A percentile compares a stretch with the other conserved stretches of the same genome.
Conservation (phyloP, 2,113 vertebrate species). For the Phocoena sinus region DNA sequence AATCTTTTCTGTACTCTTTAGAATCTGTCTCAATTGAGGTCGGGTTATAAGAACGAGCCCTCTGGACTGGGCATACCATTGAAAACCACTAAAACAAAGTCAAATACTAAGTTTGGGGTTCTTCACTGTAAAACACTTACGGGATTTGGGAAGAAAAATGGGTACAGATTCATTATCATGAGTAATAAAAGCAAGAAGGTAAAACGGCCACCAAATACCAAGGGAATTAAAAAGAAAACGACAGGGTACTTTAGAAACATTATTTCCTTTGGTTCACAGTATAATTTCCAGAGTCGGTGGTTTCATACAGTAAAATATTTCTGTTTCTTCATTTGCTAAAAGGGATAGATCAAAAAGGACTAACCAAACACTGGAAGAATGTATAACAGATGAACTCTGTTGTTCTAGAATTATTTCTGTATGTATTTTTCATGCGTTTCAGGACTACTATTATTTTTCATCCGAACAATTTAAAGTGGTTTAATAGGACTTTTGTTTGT, state of each 20-base stretch:
- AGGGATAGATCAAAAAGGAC: neutral
- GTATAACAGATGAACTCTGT: neutral
- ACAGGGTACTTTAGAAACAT: neutral
- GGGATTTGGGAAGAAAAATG: neutral
- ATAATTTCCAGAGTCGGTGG: neutral
- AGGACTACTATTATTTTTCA: neutral
- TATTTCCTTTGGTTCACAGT: neutral
- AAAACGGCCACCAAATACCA: neutral
- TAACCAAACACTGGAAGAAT: neutral
- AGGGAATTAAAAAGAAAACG: neutral
- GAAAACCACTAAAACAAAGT: constrained; percentile 16
- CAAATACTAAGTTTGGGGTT: constrained; percentile 11
- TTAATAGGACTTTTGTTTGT: neutral
- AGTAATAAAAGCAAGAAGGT: neutral
- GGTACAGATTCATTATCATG: neutral
- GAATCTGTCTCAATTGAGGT: neutral
- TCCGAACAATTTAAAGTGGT: neutral
- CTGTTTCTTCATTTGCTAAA: neutral
- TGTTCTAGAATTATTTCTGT: neutral
- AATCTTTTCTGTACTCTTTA: neutral
- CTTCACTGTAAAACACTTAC: constrained; percentile 1
- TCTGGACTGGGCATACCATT: neutral
- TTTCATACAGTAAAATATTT: neutral
- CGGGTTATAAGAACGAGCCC: neutral
- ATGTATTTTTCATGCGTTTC: neutral